Base-by-base conservation (phyloP, 2,888 invertebrate genomes). In the Eristalis tenax region DNA sequence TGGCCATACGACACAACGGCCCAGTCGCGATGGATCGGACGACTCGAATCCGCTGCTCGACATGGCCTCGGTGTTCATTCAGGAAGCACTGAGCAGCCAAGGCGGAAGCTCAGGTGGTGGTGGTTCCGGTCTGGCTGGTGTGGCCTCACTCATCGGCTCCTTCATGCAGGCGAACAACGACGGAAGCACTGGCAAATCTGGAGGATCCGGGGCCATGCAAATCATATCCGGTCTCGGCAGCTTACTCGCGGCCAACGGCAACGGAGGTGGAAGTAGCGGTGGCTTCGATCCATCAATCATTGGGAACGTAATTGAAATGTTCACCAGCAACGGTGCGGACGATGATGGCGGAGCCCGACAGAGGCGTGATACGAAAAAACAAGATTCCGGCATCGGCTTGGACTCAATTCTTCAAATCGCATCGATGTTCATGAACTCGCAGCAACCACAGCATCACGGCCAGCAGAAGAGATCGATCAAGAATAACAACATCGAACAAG, bases 101-200 rank as follows among this genome's bases (percentile, higher is more conserved):
- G 57, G 78, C 63, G 91, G 91, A 64, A 93, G 92, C 4, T 93
- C 93, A 11, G 91, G 88, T 28, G 90, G 89, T 23, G 91, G 94
- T 0, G 90, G 87, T 59, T 91, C 88, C 8, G 91, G 91, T 10
- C 90, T 90, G 1, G 91, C 95, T 65, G 94, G 94, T 0, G 93
- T 97, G 0, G 96, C 96, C 1, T 95, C 94, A 10, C 93, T 96
- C 65, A 93, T 97, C 11, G 95, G 95, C 1, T 94, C 94, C 38
- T 94, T 97, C 66, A 94, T 97, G 94, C 96, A 96, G 89, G 95
- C 95, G 0, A 96, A 95, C 74, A 94, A 94, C 32, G 95, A 94
- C 0, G 89, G 90, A 93, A 75, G 94, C 93, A 85, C 90, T 56
- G 90, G 91, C 38, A 88, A 88, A 73, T 88, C 86, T 2, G 28